phyloP scores from a whole-genome alignment of 2,888 invertebrate species.

The Nephrotoma flavescens region DNA sequence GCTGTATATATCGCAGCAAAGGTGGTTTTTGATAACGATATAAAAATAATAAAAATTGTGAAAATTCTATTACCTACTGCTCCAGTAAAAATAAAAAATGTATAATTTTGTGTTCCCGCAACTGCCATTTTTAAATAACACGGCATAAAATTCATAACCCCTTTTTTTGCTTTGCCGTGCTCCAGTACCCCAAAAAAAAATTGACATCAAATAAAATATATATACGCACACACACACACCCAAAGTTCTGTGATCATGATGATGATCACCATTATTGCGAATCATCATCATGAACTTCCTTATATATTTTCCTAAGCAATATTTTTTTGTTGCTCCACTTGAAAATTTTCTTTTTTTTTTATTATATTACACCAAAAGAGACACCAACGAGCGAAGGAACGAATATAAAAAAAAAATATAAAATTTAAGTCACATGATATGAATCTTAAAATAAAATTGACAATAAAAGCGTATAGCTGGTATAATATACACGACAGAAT shows the following conservation, averaged over 20 bases:
- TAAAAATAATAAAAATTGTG: background rate
- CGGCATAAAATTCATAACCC: background rate
- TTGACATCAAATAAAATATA: background rate
- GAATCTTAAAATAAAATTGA: slow-evolving; percentile 6
- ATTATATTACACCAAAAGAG: background rate
- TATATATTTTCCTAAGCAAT: background rate
- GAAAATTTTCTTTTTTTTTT: background rate
- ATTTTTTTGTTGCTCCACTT: background rate
- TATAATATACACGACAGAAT: background rate
- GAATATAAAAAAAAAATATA: background rate
- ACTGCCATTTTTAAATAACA: background rate
- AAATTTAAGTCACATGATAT: slow-evolving; percentile 1
- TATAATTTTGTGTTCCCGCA: background rate
- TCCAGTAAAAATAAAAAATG: background rate
- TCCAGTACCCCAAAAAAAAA: background rate
- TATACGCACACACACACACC: background rate
- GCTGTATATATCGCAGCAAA: background rate
- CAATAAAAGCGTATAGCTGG: background rate
- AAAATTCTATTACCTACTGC: background rate
- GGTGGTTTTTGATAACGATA: background rate
- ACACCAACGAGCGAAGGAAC: background rate
- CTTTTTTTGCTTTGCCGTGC: background rate
- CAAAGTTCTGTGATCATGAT: background rate
- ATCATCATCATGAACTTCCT: slow-evolving; percentile 1
- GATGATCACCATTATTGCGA: background rate